Percentiles rank a stretch among this genome's conserved stretches.
Evolutionary conservation across 2,797 vertebrate genomes (phyloP).

Genomic region (Furcifer pardalis): DNA sequence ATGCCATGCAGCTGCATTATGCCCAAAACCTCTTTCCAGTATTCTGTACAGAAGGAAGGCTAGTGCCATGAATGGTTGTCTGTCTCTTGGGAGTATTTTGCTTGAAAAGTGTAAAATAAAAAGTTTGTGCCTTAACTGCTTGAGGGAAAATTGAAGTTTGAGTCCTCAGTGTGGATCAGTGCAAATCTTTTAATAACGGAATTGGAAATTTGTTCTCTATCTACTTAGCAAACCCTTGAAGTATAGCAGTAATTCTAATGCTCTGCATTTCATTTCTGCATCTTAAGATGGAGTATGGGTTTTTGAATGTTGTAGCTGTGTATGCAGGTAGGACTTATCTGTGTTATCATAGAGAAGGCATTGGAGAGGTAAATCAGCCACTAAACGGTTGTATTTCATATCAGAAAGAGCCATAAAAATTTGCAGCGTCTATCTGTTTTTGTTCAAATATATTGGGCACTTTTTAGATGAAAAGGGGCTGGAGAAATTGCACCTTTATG

Average conservation of each 20-base stretch:
- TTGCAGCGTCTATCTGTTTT: constrained; percentile 55
- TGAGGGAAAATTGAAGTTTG: constrained; percentile 50
- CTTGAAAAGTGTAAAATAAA: constrained; percentile 70
- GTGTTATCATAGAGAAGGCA: constrained; percentile 49
- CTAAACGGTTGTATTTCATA: constrained; percentile 38
- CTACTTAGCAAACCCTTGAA: constrained; percentile 38
- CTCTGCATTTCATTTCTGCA: constrained; percentile 49
- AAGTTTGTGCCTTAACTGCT: constrained; percentile 71
- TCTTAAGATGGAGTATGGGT: constrained; percentile 47
- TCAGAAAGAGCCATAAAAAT: constrained; percentile 43
- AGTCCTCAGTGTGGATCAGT: constrained; percentile 34
- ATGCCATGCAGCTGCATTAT: constrained; percentile 31
- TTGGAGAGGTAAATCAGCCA: constrained; percentile 40
- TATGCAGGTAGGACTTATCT: constrained; percentile 69
- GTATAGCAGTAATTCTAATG: constrained; percentile 43
- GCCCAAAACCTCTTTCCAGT: constrained; percentile 39
- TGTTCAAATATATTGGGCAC: constrained; percentile 60
- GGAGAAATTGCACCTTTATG: constrained; percentile 47
- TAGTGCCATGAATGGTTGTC: constrained; percentile 38
- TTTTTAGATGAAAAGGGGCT: constrained; percentile 39
- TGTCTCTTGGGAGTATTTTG: constrained; percentile 42
- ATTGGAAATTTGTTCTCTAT: constrained; percentile 43
- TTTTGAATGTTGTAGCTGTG: constrained; percentile 69
- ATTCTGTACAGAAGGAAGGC: constrained; percentile 1
- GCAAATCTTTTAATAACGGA: constrained; percentile 26